Percentiles rank a stretch among this genome's conserved stretches.
phyloP scores from a whole-genome alignment of 2,113 vertebrate genomes.

The Saccopteryx bilineata region DNA sequence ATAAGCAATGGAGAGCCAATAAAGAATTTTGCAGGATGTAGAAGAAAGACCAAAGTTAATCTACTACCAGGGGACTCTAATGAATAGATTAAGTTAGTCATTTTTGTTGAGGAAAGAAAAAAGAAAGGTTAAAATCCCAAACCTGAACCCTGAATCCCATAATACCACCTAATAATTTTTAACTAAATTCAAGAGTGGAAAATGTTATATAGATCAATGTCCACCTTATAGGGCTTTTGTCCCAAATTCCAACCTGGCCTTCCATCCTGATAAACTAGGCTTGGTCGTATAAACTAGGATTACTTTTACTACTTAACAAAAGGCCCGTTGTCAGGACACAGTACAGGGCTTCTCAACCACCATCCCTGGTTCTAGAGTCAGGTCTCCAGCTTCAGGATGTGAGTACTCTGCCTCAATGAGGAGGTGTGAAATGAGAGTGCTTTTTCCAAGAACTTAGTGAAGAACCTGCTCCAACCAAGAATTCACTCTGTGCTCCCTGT shows the following conservation, averaged over 20 bases:
- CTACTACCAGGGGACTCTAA: not conserved
- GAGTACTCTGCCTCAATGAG: not conserved
- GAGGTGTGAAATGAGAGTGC: not conserved
- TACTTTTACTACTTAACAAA: not conserved
- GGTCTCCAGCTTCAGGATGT: not conserved
- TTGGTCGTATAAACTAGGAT: not conserved
- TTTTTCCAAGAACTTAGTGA: not conserved
- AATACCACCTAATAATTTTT: slow-evolving; percentile 8
- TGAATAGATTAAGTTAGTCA: not conserved
- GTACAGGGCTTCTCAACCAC: not conserved
- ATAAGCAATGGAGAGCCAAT: not conserved
- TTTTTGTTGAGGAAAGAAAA: not conserved
- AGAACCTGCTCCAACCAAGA: not conserved
- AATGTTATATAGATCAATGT: not conserved
- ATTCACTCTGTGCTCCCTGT: not conserved
- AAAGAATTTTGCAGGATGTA: not conserved
- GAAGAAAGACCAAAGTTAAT: not conserved
- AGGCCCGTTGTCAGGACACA: not conserved
- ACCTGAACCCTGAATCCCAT: not conserved
- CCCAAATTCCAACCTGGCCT: not conserved
- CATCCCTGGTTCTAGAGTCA: not conserved
- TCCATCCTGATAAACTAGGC: not conserved
- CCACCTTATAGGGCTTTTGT: not conserved
- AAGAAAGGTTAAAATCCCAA: not conserved
- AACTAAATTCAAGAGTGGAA: not conserved